Percentiles rank a stretch among this genome's conserved stretches.
Conservation (phyloP, 2,113 vertebrate genomes). For the Columba janthina region DNA sequence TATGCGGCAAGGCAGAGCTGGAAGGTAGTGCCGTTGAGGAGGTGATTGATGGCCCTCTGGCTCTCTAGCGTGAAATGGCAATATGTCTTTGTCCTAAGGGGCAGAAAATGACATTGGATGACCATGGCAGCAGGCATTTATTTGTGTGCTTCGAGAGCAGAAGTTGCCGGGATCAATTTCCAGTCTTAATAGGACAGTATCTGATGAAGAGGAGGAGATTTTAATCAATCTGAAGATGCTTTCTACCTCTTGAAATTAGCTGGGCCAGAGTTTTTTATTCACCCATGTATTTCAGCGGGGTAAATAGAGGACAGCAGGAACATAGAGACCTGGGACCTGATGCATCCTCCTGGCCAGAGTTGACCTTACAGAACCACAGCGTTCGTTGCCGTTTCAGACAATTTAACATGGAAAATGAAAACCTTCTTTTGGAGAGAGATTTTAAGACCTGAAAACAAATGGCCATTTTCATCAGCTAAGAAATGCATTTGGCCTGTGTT, state of each 20-base stretch:
- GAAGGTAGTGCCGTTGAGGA: accelerated
- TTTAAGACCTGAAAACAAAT: not conserved
- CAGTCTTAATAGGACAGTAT: not conserved
- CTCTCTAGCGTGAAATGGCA: not conserved
- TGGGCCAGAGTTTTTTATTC: not conserved
- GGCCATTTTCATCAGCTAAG: not conserved
- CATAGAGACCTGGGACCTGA: not conserved
- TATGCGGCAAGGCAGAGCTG: not conserved
- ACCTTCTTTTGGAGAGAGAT: not conserved
- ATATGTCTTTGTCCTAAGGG: conserved; percentile 16
- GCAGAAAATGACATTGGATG: conserved; percentile 11
- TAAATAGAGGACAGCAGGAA: not conserved
- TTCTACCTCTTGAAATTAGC: not conserved
- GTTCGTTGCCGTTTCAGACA: not conserved
- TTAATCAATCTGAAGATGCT: not conserved
- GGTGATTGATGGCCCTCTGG: conserved; percentile 22
- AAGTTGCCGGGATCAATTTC: not conserved
- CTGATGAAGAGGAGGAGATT: not conserved
- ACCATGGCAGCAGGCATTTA: not conserved
- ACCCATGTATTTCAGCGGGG: not conserved
- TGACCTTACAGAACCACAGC: not conserved
- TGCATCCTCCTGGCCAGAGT: not conserved
- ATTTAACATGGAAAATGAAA: not conserved
- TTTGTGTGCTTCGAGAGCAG: not conserved
- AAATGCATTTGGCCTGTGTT: not conserved